A percentile compares a stretch with the other conserved stretches of the same genome.
Conservation (phyloP, 1,140 invertebrate species). For the Pseudomyrmex sp. region DNA sequence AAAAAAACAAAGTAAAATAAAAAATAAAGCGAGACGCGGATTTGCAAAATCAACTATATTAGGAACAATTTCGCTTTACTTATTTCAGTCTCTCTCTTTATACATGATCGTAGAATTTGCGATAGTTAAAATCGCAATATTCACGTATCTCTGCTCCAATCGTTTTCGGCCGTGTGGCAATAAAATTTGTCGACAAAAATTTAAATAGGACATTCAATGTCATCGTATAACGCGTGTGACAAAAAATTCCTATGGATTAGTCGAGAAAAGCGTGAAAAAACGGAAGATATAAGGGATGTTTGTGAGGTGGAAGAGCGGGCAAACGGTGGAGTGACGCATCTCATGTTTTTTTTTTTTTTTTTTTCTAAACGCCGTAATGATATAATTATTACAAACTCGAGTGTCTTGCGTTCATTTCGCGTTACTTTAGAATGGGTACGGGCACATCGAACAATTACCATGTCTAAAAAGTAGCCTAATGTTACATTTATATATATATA, state of each 20-base stretch:
- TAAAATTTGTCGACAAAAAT: background rate
- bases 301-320: conserved; percentile 25
- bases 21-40: conserved; percentile 6
- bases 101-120: conserved; percentile 29
- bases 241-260: background rate
- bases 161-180: background rate
- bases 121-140: conserved; percentile 6
- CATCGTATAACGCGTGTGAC: background rate
- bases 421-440: conserved; percentile 57
- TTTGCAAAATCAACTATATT: conserved; percentile 18
- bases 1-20: background rate
- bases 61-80: conserved; percentile 49
- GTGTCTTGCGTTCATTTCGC: conserved; percentile 5
- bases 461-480: conserved; percentile 55
- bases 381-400: conserved; percentile 35
- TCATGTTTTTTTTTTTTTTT: conserved; percentile 8
- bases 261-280: conserved; percentile 36
- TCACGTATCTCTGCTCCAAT: background rate
- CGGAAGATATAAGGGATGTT: background rate
- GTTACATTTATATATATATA: conserved; percentile 24
- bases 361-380: conserved; percentile 21
- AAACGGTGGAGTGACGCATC: conserved; percentile 28
- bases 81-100: conserved; percentile 41
- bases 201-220: background rate
- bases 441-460: conserved; percentile 61